Evolutionary conservation across 2,888 invertebrate species (phyloP).

Genomic region (Pedicia rivosa): DNA sequence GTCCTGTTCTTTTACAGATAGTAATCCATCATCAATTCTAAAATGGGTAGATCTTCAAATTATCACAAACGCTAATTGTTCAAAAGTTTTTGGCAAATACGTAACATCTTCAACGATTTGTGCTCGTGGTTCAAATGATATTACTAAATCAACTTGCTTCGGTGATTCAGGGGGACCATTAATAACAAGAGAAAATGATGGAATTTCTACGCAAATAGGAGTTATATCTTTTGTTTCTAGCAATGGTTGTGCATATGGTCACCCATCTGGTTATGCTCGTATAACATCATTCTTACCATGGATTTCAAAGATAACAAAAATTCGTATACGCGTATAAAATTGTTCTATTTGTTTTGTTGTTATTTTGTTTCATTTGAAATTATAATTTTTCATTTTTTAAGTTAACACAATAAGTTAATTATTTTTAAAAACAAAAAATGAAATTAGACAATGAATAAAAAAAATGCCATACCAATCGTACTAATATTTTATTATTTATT

Average conservation of each 20-base stretch:
- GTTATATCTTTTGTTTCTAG: slow-evolving; percentile 13
- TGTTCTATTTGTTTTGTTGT: no score
- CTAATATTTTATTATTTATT: no score
- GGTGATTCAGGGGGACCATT: slow-evolving; percentile 14
- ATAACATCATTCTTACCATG: slow-evolving; percentile 11
- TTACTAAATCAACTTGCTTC: slow-evolving; percentile 11
- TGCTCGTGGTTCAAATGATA: slow-evolving; percentile 9
- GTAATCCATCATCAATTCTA: neutral
- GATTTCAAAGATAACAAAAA: no score
- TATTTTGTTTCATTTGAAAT: no score
- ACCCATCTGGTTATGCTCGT: slow-evolving; percentile 13
- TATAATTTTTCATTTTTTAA: no score
- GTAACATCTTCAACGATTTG: slow-evolving; percentile 11
- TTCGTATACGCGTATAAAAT: no score
- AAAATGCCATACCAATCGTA: no score
- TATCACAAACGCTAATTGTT: slow-evolving; percentile 11
- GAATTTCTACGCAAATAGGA: slow-evolving; percentile 12
- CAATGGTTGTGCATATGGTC: slow-evolving; percentile 11
- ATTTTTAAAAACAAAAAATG: no score
- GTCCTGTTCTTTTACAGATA: no score
- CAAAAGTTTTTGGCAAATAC: slow-evolving; percentile 8
- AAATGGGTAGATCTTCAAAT: slow-evolving; percentile 7
- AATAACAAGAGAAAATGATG: slow-evolving; percentile 8
- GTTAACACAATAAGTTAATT: no score
- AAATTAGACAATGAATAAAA: no score